Evolutionary conservation across 2,888 invertebrate species (phyloP).

Genomic region (Sceliomorpha sp.): DNA sequence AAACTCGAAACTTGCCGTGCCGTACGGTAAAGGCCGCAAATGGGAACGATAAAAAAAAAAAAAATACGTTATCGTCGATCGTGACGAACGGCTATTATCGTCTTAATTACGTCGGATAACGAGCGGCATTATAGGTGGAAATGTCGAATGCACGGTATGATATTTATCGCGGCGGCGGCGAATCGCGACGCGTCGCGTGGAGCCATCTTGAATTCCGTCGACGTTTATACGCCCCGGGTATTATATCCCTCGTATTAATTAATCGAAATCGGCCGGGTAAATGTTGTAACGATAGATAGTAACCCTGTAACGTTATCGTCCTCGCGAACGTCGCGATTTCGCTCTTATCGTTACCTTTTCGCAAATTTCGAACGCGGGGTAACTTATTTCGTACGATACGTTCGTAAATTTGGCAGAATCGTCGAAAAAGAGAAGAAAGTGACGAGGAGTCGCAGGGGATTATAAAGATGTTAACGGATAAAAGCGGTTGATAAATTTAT

Average conservation of each 20-base stretch:
- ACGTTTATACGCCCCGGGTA: constrained; percentile 1
- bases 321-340: too few species aligned
- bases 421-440: too few species aligned
- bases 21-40: constrained; percentile 2
- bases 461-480: too few species aligned
- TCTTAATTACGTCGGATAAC: constrained; percentile 26
- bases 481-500: too few species aligned
- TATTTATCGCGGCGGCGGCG: constrained; percentile 25
- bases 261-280: constrained; percentile 1
- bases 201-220: constrained; percentile 28
- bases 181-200: constrained; percentile 13
- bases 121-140: constrained; percentile 20
- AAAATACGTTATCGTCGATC: constrained; percentile 11
- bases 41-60: constrained; percentile 5
- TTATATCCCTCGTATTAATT: constrained; percentile 12
- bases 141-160: constrained; percentile 13
- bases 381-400: too few species aligned
- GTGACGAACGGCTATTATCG: constrained; percentile 24
- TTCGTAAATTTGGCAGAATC: too few species aligned
- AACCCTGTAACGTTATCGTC: too few species aligned
- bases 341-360: too few species aligned
- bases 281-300: too few species aligned
- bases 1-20: constrained; percentile 2
- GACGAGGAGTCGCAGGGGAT: too few species aligned
- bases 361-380: too few species aligned